Evolutionary conservation across 2,888 invertebrate species (phyloP), one percentile per base, ranked within the genome.

Genomic region (Augiades crinisus): DNA sequence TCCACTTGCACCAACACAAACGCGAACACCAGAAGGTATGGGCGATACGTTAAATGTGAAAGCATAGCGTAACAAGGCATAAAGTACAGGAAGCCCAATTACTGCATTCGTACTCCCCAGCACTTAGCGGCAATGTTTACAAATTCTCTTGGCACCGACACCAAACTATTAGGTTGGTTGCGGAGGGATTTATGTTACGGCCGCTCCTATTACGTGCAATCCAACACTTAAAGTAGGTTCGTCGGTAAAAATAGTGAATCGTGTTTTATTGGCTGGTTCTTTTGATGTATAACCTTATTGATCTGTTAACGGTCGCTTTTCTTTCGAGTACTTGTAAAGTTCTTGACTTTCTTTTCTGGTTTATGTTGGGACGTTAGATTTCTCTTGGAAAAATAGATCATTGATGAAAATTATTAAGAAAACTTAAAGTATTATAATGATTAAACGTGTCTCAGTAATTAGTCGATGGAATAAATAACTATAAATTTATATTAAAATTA

Each of bases 111-210:
- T 27, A 10, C 27, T 10, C 10, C n/a, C 10, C 27, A 27, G 27
- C 49, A 54, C 58, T 64, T 61, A 67, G 64, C 67, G 64, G 55
- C 69, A 68, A 67, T 81, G 76, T 83, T 83, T 81, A 79, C 72
- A 63, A 56, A 66, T 69, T 73, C 62, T 75, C 73, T 78, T 78
- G 77, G 78, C 83, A 78, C 70, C 63, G 57, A 61, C 68, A 64
- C 60, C 60, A n/a, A n/a, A n/a, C 71, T 76, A 74, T 81, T 78
- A 75, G 73, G 71, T 74, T 72, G 67, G 70, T 68, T 70, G 81
- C 62, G 65, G 74, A 80, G 60, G 69, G 77, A 79, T 83, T 83
- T 79, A 81, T 71, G 72, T 70, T 64, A 41, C 65, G 56, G 56
- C 53, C 66, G 72, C 63, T 78, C 75, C 74, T 75, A 79, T 82